Evolutionary conservation across 2,113 vertebrate genomes (phyloP).

Genomic region (Hippocampus barbouri): DNA sequence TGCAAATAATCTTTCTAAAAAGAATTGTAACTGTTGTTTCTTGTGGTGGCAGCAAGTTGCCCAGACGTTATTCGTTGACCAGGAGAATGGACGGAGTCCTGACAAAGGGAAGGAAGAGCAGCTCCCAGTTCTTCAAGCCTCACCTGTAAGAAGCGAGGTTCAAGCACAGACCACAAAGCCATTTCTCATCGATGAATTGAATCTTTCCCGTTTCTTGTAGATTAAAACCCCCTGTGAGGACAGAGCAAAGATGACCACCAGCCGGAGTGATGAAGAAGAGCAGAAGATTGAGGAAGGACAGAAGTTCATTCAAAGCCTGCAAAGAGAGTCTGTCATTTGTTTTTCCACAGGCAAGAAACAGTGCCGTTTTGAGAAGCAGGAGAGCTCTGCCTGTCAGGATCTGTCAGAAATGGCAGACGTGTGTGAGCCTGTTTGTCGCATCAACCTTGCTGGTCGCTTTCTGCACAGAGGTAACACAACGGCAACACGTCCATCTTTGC

Average conservation of each 20-base stretch:
- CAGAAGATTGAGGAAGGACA: constrained; percentile 18
- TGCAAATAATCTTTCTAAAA: not conserved
- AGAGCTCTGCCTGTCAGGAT: not conserved
- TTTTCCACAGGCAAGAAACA: constrained; percentile 67
- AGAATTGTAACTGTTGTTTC: not conserved
- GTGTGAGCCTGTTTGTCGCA: not conserved
- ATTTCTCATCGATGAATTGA: not conserved
- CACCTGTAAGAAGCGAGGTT: constrained; percentile 39
- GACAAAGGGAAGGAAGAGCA: constrained; percentile 25
- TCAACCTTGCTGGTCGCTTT: constrained; percentile 1
- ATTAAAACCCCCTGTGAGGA: constrained; percentile 18
- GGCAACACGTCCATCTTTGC: not conserved
- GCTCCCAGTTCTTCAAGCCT: constrained; percentile 14
- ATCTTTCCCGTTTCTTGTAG: constrained; percentile 29
- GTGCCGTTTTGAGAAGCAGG: constrained; percentile 30
- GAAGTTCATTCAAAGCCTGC: constrained; percentile 55
- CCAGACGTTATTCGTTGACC: constrained; percentile 69
- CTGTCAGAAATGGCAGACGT: constrained; percentile 7
- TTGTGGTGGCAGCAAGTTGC: constrained; percentile 55
- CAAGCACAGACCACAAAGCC: not conserved
- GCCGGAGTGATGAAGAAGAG: not conserved
- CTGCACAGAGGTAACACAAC: constrained; percentile 44
- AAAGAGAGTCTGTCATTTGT: constrained; percentile 73
- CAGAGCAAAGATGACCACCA: not conserved
- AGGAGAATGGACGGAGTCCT: constrained; percentile 37